Evolutionary conservation across 92 coral and sea anemone species (phyloP), one percentile per base, ranked within the genome.

Genomic region (Umimayanthus chanpuru): DNA sequence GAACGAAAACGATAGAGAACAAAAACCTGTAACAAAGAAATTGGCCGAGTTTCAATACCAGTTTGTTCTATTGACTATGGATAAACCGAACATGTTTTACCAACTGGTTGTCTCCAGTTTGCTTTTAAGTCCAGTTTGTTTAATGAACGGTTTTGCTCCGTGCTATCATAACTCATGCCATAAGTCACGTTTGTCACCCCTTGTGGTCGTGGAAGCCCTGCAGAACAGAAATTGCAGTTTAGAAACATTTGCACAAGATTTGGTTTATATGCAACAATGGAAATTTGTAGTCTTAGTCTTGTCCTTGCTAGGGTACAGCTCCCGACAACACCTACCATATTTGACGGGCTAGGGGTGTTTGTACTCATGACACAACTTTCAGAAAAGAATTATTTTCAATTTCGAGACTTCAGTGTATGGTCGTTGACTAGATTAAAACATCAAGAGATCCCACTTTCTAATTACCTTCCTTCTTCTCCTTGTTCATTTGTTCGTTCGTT

Each of bases 161-260:
- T 2, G 16, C 9, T 39, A 39, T 75, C 50, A 43, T 75, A 75
- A 20, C 29, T 16, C 7, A 75, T 40, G 11, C 18, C 26, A 43
- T 75, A 75, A 4, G 50, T 75, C 28, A 75, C 26, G 30, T 75
- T 75, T 18, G 47, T 9, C 25, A 75, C 79, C 23, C 49, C 79
- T 12, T 38, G 47, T 38, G 79, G 79, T 16, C 79, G 79, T 9
- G 50, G 50, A 43, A 75, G 79, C 79, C 79, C 79, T 75, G 68
- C 68, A 61, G 68, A 61, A 61, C 4, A 61, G 36, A 55, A 11
- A 55, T 55, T 61, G 8, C 26, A 61, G 6, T 18, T 61, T 2
- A 20, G 25, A 23, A 53, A 14, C 58, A 53, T 53, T 12, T 53
- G 20, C 58, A 53, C 18, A 53, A 14, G 58, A 11, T 47, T 11